Evolutionary conservation across 2,113 vertebrate species (phyloP), one percentile per base, ranked within the genome.

Genomic region (Nothobranchius kuhntae): DNA sequence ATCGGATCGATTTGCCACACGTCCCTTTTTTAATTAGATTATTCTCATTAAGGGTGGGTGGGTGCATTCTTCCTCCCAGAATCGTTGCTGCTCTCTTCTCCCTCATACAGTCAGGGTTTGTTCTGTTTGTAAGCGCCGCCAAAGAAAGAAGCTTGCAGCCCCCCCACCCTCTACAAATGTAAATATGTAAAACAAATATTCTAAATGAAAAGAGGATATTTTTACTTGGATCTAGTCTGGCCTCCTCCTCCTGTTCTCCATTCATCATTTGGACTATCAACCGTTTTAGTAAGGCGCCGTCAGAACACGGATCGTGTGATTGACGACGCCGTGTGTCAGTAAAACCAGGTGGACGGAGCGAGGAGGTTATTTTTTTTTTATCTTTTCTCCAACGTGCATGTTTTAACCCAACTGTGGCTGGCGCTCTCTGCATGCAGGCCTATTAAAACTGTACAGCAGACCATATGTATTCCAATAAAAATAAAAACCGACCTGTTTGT

Each of bases 381-480:
- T 21, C 3, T 24, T 13, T 36, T 17, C 61, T 48, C 47, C 15
- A 83, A 85, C 84, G 79, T 92, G 92, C 92, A 93, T 92, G 91
- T 93, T 91, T 86, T 91, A 91, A 91, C 80, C 74, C 80, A 83
- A 82, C 80, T 77, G 78, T 80, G 86, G 87, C 87, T 83, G 87
- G 79, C 84, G 74, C 87, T 80, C 82, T 88, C 86, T 92, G 91
- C 93, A 93, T 94, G 92, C 90, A 91, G 89, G 84, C 85, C 88
- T 85, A 84, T 87, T 64, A 38, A 57, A 84, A 78, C 81, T 92
- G 86, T 89, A 92, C 91, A 93, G 91, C 90, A 86, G 76, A 86
- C 83, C 79, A 76, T 86, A 89, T 93, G 87, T 94, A 94, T 90
- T 91, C 90, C 87, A 92, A 89, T 91, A 91, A 91, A 92, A 88